phyloP scores from a whole-genome alignment of 2,797 vertebrate genomes.

The Sorex maritimensis region DNA sequence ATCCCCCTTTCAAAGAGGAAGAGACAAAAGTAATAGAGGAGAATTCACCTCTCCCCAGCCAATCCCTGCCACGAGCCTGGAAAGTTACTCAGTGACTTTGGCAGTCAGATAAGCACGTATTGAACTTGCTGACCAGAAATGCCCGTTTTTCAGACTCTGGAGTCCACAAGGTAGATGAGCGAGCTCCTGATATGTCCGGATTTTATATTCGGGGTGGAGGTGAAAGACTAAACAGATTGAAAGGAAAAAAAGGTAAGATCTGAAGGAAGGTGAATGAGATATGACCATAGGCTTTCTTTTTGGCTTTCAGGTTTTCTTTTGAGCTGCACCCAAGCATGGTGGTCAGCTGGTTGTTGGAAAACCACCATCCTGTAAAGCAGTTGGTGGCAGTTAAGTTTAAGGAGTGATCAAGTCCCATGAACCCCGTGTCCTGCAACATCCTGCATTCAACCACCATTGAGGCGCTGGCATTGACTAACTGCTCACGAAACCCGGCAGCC shows the following conservation, averaged over 20 bases:
- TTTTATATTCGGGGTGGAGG: neutral
- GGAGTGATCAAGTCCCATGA: neutral
- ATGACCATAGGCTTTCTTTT: neutral
- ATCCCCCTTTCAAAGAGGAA: neutral
- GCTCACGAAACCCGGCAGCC: constrained; percentile 75
- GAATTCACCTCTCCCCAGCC: neutral
- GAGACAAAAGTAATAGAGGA: constrained; percentile 1
- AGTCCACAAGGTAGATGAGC: neutral
- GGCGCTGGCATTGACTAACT: neutral
- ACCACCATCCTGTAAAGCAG: neutral
- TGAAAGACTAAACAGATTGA: neutral
- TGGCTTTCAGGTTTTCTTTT: neutral
- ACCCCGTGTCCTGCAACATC: neutral
- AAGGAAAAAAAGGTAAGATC: neutral
- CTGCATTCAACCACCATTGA: neutral
- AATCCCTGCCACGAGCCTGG: neutral
- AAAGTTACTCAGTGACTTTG: neutral
- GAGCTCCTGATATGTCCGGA: neutral
- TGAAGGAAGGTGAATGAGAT: neutral
- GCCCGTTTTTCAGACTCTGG: neutral
- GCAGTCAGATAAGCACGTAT: neutral
- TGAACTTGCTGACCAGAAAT: neutral
- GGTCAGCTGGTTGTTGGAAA: neutral
- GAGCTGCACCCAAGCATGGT: neutral
- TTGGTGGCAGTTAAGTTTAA: neutral